Percentiles rank a stretch among this genome's conserved stretches.
Conservation (phyloP, 2,797 vertebrate species). For the Rhabdomys pumilio region DNA sequence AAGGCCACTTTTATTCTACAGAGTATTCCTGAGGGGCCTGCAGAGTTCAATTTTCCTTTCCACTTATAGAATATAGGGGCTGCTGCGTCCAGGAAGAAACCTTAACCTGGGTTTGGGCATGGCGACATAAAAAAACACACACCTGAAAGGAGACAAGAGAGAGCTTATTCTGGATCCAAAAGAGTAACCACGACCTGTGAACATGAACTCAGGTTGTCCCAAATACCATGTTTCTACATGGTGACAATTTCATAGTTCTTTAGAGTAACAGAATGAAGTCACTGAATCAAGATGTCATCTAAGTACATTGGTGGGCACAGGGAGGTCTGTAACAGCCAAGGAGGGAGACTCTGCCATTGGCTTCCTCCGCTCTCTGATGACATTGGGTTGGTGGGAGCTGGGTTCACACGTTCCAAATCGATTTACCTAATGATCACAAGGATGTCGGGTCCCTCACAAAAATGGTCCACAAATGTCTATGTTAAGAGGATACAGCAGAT, state of each 20-base stretch:
- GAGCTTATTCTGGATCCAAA: not conserved
- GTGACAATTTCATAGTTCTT: not conserved
- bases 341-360: not conserved
- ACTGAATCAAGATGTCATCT: not conserved
- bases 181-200: not conserved
- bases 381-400: not conserved
- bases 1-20: not conserved
- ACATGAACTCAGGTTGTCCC: not conserved
- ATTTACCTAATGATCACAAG: not conserved
- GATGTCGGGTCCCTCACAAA: not conserved
- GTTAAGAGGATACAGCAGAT: too few species aligned
- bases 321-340: not conserved
- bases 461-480: not conserved
- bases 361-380: not conserved
- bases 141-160: not conserved
- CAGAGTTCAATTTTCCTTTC: constrained; percentile 18
- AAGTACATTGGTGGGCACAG: too few species aligned
- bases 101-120: not conserved
- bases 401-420: not conserved
- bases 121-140: not conserved
- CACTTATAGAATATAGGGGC: not conserved
- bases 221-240: not conserved
- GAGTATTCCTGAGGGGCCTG: not conserved
- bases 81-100: not conserved
- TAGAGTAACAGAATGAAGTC: not conserved